These are phyloP conservation scores for Sycophila texana DNA, from an alignment of 2,888 invertebrate genomes.

Conservation along the genomic window DNA sequence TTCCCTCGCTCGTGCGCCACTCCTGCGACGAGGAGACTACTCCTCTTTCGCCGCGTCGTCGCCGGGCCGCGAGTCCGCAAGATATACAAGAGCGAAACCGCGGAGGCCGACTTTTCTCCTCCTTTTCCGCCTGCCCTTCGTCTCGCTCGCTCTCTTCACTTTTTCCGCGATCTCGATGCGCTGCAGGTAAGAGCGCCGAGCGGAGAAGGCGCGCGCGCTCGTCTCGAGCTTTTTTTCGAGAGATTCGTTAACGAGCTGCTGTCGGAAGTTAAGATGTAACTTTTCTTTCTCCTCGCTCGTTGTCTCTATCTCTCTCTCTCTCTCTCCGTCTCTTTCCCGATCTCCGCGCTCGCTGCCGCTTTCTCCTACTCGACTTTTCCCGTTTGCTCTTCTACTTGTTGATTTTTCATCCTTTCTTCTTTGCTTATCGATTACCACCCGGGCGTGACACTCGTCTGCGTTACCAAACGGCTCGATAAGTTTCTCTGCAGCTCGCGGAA, in stretches of 20 bases:
- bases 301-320: slow-evolving; percentile 11
- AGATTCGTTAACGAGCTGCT: slow-evolving; percentile 59
- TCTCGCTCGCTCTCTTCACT: slow-evolving; percentile 23
- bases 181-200: not conserved
- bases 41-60: slow-evolving; percentile 20
- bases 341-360: not conserved
- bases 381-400: not conserved
- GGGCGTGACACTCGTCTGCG: slow-evolving; percentile 3
- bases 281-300: slow-evolving; percentile 40
- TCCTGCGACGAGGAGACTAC: slow-evolving; percentile 40
- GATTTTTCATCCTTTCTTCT: not conserved
- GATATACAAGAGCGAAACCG: slow-evolving; percentile 38
- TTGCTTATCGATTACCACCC: slow-evolving; percentile 23
- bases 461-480: not conserved
- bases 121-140: slow-evolving; percentile 8
- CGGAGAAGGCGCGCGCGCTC: not conserved
- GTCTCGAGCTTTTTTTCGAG: slow-evolving; percentile 54
- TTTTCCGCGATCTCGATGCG: slow-evolving; percentile 34
- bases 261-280: slow-evolving; percentile 57
- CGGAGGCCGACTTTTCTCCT: slow-evolving; percentile 27
- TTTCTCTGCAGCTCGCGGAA: not conserved
- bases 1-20: not conserved
- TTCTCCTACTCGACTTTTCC: not conserved
- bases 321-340: not conserved
- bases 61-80: slow-evolving; percentile 30